Evolutionary conservation across 2,888 invertebrate genomes (phyloP).

Genomic region (Lamellibrachia satsuma): DNA sequence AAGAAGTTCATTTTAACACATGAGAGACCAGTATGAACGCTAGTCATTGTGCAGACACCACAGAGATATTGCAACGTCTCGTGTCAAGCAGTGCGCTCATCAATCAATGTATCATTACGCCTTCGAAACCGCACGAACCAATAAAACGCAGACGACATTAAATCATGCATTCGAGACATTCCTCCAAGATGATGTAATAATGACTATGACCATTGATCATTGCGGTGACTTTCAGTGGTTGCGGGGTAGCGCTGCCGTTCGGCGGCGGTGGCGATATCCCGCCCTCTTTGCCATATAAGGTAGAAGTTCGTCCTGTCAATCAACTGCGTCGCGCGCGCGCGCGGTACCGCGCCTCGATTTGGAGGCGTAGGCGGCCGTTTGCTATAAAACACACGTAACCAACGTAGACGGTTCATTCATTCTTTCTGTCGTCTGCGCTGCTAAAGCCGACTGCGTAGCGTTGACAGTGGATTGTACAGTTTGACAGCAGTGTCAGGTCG

Average conservation of each 20-base stretch:
- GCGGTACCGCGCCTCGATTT: not conserved
- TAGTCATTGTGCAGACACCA: not conserved
- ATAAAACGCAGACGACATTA: not conserved
- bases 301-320: not conserved
- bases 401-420: not conserved
- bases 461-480: not conserved
- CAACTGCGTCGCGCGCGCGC: not conserved
- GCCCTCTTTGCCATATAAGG: not conserved
- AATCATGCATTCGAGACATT: not conserved
- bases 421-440: not conserved
- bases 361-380: not conserved
- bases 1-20: not conserved
- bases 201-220: not conserved
- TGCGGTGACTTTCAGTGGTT: not conserved
- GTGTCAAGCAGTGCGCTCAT: not conserved
- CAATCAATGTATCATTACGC: not conserved
- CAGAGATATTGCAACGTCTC: not conserved
- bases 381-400: not conserved
- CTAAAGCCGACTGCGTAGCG: not conserved
- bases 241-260: not conserved
- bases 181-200: not conserved
- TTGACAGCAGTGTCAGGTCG: not conserved
- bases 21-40: not conserved
- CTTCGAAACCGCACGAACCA: not conserved
- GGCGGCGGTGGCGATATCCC: not conserved